Evolutionary conservation across 1,140 invertebrate species (phyloP).

Genomic region (Carcinoscorpius rotundicauda): DNA sequence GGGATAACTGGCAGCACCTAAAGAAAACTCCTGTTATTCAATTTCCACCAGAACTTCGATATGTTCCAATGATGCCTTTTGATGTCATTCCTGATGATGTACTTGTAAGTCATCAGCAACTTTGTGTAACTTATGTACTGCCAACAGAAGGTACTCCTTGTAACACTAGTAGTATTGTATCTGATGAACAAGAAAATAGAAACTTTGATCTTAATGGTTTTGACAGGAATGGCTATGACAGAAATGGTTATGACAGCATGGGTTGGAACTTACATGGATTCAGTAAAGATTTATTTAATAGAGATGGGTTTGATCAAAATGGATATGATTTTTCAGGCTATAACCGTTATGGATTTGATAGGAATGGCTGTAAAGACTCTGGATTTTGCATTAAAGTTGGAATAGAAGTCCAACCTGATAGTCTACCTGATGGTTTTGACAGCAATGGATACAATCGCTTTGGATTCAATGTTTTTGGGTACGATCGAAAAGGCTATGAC

Average conservation of each 20-base stretch:
- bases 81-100: conserved; percentile 13
- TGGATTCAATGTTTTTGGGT: conserved; percentile 9
- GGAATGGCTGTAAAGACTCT: conserved; percentile 11
- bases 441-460: conserved; percentile 11
- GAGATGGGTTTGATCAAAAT: conserved; percentile 15
- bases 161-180: background rate
- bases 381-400: conserved; percentile 4
- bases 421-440: background rate
- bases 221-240: conserved; percentile 15
- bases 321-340: conserved; percentile 15
- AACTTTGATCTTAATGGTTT: conserved; percentile 10
- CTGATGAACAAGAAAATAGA: background rate
- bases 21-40: conserved; percentile 6
- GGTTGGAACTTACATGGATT: conserved; percentile 13
- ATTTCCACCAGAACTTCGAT: conserved; percentile 11
- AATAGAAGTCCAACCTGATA: background rate
- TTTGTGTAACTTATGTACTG: conserved; percentile 14
- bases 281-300: conserved; percentile 14
- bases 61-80: conserved; percentile 10
- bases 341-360: conserved; percentile 16
- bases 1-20: conserved; percentile 10
- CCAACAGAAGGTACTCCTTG: conserved; percentile 16
- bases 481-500: conserved; percentile 16
- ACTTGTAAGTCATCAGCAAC: conserved; percentile 5
- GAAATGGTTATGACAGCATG: conserved; percentile 14